A percentile compares a stretch with the other conserved stretches of the same genome.
These are phyloP conservation scores for Chromis chromis DNA, from an alignment of 2,797 vertebrate genomes.

Conservation along the genomic window DNA sequence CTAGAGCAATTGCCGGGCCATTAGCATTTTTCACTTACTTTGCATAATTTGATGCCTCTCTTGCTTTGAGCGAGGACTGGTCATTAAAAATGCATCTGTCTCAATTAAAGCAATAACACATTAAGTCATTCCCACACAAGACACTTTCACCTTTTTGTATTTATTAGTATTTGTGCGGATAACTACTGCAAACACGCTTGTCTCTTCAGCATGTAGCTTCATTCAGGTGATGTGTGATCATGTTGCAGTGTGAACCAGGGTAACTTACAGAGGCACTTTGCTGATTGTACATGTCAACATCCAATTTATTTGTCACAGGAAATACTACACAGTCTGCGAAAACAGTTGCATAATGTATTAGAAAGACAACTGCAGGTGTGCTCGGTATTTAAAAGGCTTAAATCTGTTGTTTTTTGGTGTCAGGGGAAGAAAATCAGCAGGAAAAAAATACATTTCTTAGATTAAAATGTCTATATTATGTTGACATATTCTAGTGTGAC, in stretches of 20 bases:
- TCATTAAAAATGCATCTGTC: conserved; percentile 85
- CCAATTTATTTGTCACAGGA: background rate
- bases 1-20: conserved; percentile 36
- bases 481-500: too few species aligned
- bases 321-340: conserved; percentile 1
- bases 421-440: too few species aligned
- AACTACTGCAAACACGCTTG: background rate
- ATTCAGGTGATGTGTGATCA: conserved; percentile 14
- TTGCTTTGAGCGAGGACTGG: conserved; percentile 58
- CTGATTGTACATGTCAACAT: conserved; percentile 18
- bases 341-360: too few species aligned
- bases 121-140: conserved; percentile 57
- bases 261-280: conserved; percentile 7
- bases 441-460: too few species aligned
- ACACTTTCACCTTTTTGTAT: conserved; percentile 34
- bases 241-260: conserved; percentile 1
- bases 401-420: too few species aligned
- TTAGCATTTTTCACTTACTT: conserved; percentile 77
- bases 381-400: too few species aligned
- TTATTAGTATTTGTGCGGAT: conserved; percentile 8
- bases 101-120: conserved; percentile 73
- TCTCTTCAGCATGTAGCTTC: background rate
- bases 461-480: too few species aligned
- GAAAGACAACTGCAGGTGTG: too few species aligned
- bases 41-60: conserved; percentile 79